A percentile compares a stretch with the other conserved stretches of the same genome.
Conservation (phyloP, 2,888 invertebrate genomes). For the Dioctria rufipes region DNA sequence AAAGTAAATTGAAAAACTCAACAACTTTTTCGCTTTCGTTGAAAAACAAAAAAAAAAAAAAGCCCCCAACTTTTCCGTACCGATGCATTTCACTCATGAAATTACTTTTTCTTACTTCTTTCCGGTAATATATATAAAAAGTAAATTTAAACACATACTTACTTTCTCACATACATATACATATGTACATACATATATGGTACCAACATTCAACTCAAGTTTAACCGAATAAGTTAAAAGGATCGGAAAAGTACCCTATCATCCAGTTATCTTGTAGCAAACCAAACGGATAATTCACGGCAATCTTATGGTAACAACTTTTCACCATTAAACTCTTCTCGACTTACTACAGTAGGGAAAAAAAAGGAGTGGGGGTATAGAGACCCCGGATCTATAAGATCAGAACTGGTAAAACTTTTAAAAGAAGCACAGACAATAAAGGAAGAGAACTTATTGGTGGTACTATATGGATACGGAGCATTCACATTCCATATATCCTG, state of each 20-base stretch:
- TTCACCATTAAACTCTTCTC: slow-evolving; percentile 22
- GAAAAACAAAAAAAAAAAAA: too few species aligned
- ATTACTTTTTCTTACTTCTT: too few species aligned
- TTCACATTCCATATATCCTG: neutral
- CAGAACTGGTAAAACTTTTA: neutral
- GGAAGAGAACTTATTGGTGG: neutral
- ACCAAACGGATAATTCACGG: slow-evolving; percentile 48
- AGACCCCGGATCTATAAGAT: neutral
- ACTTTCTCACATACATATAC: too few species aligned
- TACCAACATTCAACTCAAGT: neutral
- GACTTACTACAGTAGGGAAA: neutral
- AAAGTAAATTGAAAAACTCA: too few species aligned
- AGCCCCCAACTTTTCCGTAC: too few species aligned
- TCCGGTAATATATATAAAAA: too few species aligned
- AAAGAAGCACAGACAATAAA: neutral
- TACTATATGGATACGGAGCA: neutral
- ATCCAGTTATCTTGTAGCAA: slow-evolving; percentile 46
- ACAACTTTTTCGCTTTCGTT: too few species aligned
- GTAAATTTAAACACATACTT: too few species aligned
- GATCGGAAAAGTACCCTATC: slow-evolving; percentile 50
- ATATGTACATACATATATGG: neutral
- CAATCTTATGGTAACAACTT: slow-evolving; percentile 45
- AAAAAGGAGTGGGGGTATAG: neutral
- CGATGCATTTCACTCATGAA: too few species aligned
- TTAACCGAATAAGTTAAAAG: slow-evolving; percentile 20